Evolutionary conservation across 2,113 vertebrate genomes (phyloP).

Genomic region (Oncorhynchus keta): DNA sequence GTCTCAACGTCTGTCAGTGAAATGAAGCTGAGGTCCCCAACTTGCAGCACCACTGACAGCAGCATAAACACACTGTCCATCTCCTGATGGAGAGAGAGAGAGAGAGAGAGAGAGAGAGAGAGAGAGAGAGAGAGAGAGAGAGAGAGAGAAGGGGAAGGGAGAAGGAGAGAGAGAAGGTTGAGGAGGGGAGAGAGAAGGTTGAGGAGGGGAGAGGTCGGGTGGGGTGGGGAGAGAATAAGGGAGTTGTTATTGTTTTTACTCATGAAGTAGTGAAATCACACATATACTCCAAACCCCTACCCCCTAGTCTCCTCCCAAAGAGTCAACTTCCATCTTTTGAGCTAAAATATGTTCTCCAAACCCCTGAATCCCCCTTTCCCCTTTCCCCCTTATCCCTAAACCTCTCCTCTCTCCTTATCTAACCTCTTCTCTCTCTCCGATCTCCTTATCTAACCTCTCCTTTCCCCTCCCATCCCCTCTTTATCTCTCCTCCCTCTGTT

Average conservation of each 20-base stretch:
- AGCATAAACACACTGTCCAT: conserved; percentile 88
- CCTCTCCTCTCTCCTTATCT: background rate
- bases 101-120: background rate
- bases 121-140: background rate
- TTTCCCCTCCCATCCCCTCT: conserved; percentile 11
- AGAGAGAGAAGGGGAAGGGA: conserved; percentile 5
- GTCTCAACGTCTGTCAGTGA: conserved; percentile 78
- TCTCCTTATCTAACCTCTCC: no score
- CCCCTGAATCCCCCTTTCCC: background rate
- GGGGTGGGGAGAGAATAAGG: no score
- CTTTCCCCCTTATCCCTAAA: background rate
- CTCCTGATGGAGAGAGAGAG: conserved; percentile 72
- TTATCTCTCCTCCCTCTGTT: conserved; percentile 16
- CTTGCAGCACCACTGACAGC: conserved; percentile 84
- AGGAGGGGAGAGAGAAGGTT: background rate
- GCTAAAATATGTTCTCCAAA: background rate
- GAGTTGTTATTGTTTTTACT: background rate
- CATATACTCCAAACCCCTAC: no score
- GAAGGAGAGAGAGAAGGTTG: background rate
- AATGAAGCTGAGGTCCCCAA: conserved; percentile 86
- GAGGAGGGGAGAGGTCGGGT: no score
- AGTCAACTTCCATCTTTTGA: background rate
- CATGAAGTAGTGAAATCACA: background rate
- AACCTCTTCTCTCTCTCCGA: background rate
- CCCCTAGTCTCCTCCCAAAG: background rate